Conservation (phyloP, 2,888 invertebrate genomes). For the Rotaria socialis region DNA sequence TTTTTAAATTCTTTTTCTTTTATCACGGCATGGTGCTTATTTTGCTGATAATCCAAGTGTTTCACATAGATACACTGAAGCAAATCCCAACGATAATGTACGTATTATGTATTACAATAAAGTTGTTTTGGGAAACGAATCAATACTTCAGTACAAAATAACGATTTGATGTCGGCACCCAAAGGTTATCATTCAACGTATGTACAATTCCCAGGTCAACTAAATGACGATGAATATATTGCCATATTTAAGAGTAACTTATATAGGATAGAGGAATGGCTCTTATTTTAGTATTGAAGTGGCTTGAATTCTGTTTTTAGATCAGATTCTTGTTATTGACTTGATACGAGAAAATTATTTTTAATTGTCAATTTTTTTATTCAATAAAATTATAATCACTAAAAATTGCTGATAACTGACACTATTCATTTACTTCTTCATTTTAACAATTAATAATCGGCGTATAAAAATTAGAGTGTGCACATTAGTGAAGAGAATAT, state of each 20-base stretch:
- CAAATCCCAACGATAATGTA: neutral
- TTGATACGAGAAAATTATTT: too few relatives aligned
- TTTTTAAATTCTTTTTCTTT: neutral
- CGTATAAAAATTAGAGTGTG: too few relatives aligned
- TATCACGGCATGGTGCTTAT: conserved; percentile 10
- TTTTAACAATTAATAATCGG: too few relatives aligned
- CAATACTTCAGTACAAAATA: neutral
- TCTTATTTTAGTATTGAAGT: too few relatives aligned
- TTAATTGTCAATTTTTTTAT: too few relatives aligned
- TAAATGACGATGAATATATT: neutral
- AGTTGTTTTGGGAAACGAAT: neutral
- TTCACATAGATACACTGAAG: neutral
- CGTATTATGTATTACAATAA: conserved; percentile 1
- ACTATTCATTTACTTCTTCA: too few relatives aligned
- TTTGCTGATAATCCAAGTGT: neutral
- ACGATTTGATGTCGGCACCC: neutral
- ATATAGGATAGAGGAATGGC: neutral
- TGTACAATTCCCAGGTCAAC: neutral
- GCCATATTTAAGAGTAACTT: neutral
- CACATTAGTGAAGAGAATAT: too few relatives aligned
- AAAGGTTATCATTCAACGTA: neutral
- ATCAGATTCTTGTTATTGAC: too few relatives aligned
- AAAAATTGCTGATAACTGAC: too few relatives aligned
- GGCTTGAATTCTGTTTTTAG: too few relatives aligned
- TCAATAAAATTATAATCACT: too few relatives aligned